Base-by-base conservation (phyloP, 2,888 invertebrate genomes). In the Tillus elongatus region DNA sequence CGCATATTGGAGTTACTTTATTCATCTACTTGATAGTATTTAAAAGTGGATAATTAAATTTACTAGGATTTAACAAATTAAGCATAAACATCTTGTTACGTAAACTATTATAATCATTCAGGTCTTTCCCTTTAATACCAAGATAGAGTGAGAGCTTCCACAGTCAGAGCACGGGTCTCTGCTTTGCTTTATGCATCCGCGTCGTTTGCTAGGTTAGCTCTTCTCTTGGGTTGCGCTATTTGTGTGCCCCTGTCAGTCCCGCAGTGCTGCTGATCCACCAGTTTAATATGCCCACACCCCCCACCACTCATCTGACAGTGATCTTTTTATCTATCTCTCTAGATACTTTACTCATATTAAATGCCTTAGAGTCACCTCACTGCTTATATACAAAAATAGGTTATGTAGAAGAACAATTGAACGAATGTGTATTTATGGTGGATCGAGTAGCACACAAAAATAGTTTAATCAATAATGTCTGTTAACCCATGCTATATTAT, bases 81-180 rank as follows among this genome's bases (percentile, higher is more conserved):
- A 49, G 35, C 44, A 51, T 45, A 46, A 53, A 53, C 52, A 53
- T 56, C 56, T 58, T 59, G 58, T 60, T 63, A 57, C 50, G 50
- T 11, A 11, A 29, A 8, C 9, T 29, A 29, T 6, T 29, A 47
- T 48, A 50, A 45, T 45, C 47, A 53, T 41, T 53, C 46, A 55
- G 53, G 54, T 59, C 60, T 60, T 61, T 58, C 62, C 63, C 62
- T 62, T 64, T 64, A 61, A 64, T 64, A 63, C 63, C 63, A 61
- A 55, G 54, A 59, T 58, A 60, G 57, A 60, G 58, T 58, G 60
- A 62, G 66, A 66, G 64, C 64, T 67, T 66, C 63, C 64, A 63
- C 56, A 58, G 57, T 57, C 58, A 61, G 56, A 62, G 62, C 63
- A 61, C 60, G 61, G 61, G 61, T 65, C 63, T 64, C 63, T 62